Conservation (phyloP, 2,113 vertebrate genomes). For the Dromiciops gliroides region DNA sequence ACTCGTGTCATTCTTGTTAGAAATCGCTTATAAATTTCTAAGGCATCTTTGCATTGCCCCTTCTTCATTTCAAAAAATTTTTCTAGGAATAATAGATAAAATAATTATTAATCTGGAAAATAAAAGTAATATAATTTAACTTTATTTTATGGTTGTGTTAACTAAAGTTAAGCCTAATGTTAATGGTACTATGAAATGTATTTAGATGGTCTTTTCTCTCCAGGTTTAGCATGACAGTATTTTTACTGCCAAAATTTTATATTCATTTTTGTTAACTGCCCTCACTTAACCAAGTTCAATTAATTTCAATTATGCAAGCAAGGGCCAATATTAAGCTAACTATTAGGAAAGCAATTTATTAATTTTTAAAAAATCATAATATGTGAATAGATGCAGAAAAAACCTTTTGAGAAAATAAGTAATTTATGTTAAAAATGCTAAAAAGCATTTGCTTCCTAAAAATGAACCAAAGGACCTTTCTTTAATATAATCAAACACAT, state of each 20-base stretch:
- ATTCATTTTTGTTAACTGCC: neutral
- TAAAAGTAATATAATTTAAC: slow-evolving; percentile 43
- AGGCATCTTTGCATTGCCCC: slow-evolving; percentile 98
- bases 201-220: neutral
- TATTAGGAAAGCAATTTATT: neutral
- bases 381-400: neutral
- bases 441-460: neutral
- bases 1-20: slow-evolving; percentile 98
- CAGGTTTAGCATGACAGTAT: neutral
- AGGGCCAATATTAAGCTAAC: neutral
- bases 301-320: neutral
- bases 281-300: neutral
- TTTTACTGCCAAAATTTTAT: neutral
- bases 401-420: neutral
- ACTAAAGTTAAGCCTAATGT: neutral
- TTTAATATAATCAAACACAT: neutral
- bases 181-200: neutral
- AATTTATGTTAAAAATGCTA: neutral
- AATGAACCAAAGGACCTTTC: neutral
- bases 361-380: neutral
- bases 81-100: slow-evolving; percentile 85
- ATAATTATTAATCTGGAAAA: slow-evolving; percentile 41
- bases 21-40: slow-evolving; percentile 99
- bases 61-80: slow-evolving; percentile 99
- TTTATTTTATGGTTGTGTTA: slow-evolving; percentile 14